phyloP scores from a whole-genome alignment of 2,113 vertebrate species.

The Pterocles burchelli region DNA sequence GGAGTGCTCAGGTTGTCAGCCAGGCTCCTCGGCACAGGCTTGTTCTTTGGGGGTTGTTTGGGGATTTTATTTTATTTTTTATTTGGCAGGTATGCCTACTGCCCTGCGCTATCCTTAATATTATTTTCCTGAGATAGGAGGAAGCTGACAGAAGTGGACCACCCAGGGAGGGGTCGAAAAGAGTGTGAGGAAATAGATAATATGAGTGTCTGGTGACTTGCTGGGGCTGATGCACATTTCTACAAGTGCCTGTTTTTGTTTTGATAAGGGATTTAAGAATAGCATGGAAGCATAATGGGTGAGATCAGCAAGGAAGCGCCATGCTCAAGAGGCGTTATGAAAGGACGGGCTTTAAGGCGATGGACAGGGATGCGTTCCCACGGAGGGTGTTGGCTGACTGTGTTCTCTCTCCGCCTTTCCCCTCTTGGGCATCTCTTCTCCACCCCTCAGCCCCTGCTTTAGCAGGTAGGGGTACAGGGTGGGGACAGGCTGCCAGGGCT shows the following conservation, averaged over 20 bases:
- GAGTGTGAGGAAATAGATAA: slow-evolving; percentile 21
- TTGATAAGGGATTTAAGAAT: slow-evolving; percentile 40
- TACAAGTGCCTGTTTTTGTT: slow-evolving; percentile 33
- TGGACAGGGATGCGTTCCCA: not conserved
- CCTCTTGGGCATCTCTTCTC: not conserved
- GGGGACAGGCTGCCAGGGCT: not conserved
- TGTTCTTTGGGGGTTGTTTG: not conserved
- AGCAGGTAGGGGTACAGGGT: rapidly evolving
- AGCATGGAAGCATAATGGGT: not conserved
- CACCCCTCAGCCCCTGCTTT: not conserved
- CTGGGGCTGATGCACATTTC: not conserved
- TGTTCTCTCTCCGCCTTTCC: not conserved
- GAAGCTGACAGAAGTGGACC: not conserved
- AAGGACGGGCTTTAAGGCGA: not conserved
- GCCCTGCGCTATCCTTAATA: not conserved
- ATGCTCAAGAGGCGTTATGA: not conserved
- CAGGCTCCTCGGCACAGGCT: not conserved
- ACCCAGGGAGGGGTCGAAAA: slow-evolving; percentile 30
- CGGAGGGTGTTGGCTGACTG: not conserved
- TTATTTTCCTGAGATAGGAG: not conserved
- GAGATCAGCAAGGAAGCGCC: slow-evolving; percentile 2
- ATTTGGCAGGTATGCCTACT: not conserved
- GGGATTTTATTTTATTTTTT: not conserved
- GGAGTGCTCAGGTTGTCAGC: not conserved
- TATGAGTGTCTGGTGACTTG: not conserved